phyloP scores from a whole-genome alignment of 2,113 vertebrate species.

The human region GRCh38 chr1:62318001-62318500 shows the following conservation, averaged over 20 bases:
- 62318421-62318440: constrained; percentile 7
- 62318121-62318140: not conserved
- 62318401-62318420: constrained; percentile 23
- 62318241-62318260: not conserved
- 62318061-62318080: not conserved
- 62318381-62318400: not conserved
- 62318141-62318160: not conserved
- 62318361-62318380: not conserved
- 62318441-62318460: not conserved
- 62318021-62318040: not conserved
- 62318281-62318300: not conserved
- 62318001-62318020: not conserved
- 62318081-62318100: not conserved
- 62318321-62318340: not conserved
- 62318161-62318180: not conserved
- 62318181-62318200: not conserved
- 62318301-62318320: not conserved
- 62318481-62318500: not conserved
- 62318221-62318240: not conserved
- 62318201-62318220: not conserved
- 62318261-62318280: not conserved
- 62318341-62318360: not conserved
- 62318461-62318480: not conserved
- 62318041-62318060: not conserved
- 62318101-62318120: not conserved